Percentiles rank a stretch among this genome's conserved stretches.
Conservation (phyloP, 1,140 invertebrate species). For the Magallana gigas region DNA sequence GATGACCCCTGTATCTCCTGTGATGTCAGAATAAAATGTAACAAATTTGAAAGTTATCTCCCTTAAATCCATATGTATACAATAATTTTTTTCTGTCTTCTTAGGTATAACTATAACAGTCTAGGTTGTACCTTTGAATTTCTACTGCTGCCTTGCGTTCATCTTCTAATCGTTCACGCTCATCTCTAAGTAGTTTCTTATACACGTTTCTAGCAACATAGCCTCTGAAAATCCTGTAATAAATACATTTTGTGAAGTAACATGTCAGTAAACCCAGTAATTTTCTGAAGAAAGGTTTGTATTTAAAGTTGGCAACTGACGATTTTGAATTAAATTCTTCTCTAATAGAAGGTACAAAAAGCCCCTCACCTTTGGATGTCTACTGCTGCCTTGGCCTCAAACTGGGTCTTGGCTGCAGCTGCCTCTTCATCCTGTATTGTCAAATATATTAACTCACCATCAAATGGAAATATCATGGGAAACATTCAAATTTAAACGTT, state of each 20-base stretch:
- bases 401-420: conserved; percentile 64
- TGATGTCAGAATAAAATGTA: conserved; percentile 29
- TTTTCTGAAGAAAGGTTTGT: too few relatives aligned
- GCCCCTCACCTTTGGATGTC: conserved; percentile 73
- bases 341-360: neutral
- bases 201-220: conserved; percentile 73
- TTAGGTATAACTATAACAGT: too few relatives aligned
- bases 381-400: conserved; percentile 74
- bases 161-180: conserved; percentile 69
- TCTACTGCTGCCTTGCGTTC: conserved; percentile 66
- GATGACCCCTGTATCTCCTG: conserved; percentile 70
- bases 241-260: neutral
- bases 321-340: neutral
- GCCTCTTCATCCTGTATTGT: conserved; percentile 66
- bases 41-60: neutral
- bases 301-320: too few relatives aligned
- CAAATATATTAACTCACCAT: neutral
- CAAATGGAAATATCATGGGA: too few relatives aligned
- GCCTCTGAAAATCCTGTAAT: conserved; percentile 74
- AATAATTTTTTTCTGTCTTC: too few relatives aligned
- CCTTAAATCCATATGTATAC: neutral
- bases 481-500: neutral
- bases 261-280: neutral
- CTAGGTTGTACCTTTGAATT: conserved; percentile 67
- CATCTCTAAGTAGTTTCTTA: conserved; percentile 69